phyloP scores from a whole-genome alignment of 2,797 vertebrate genomes.

The Amniataba percoides region DNA sequence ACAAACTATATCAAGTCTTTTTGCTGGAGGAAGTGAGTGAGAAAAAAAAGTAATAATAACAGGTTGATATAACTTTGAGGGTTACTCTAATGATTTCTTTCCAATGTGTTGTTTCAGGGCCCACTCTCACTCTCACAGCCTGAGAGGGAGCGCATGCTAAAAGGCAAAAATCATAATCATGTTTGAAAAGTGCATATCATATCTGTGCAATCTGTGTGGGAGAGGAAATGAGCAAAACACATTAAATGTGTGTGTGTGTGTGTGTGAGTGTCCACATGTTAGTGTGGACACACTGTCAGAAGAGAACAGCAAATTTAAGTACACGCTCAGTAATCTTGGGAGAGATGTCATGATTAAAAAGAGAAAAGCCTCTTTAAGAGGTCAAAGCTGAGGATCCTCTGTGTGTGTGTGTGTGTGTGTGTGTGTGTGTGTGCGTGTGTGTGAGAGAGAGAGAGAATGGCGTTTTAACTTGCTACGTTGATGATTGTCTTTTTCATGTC shows the following conservation, averaged over 20 bases:
- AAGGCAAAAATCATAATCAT: slow-evolving; percentile 6
- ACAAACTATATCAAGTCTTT: background rate
- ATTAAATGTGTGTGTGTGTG: slow-evolving; percentile 4
- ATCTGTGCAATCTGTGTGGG: slow-evolving; percentile 31
- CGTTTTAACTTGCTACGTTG: background rate
- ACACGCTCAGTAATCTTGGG: slow-evolving; percentile 13
- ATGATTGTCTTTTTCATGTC: slow-evolving; percentile 33
- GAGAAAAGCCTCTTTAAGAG: slow-evolving; percentile 41
- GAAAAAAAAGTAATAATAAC: background rate
- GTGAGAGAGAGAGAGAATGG: no score
- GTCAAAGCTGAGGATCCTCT: background rate
- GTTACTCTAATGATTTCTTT: slow-evolving; percentile 15
- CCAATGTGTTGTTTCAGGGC: background rate
- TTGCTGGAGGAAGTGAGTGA: background rate
- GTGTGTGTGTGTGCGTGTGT: no score
- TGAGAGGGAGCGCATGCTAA: background rate
- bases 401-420: slow-evolving; percentile 19
- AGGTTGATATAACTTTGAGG: slow-evolving; percentile 1
- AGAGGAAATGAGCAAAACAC: slow-evolving; percentile 45
- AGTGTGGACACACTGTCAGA: slow-evolving; percentile 25
- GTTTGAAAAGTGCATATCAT: slow-evolving; percentile 8
- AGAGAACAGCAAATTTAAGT: slow-evolving; percentile 43
- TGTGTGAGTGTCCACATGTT: slow-evolving; percentile 17
- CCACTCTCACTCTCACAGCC: background rate
- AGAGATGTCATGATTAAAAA: slow-evolving; percentile 54